Conservation (phyloP, 2,888 invertebrate species). For the Nesidiocoris tenuis region DNA sequence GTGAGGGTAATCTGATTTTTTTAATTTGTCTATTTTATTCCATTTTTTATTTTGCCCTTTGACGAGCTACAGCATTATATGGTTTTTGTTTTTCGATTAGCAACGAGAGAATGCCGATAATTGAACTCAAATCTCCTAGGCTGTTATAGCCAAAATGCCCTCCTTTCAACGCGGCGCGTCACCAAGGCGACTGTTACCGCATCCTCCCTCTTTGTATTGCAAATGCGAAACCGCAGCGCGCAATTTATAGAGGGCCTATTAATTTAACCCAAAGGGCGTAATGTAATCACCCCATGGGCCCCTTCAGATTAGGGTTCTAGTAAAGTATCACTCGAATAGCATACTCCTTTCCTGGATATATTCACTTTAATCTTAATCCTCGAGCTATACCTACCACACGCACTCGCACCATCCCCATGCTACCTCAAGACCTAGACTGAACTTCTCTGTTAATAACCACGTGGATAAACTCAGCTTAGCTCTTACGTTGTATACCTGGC, state of each 20-base stretch:
- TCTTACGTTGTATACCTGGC: not conserved
- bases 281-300: slow-evolving; percentile 35
- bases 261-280: slow-evolving; percentile 28
- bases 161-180: not conserved
- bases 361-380: slow-evolving; percentile 40
- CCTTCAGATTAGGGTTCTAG: slow-evolving; percentile 36
- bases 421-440: slow-evolving; percentile 5
- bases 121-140: too few species aligned
- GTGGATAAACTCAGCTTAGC: slow-evolving; percentile 38
- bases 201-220: slow-evolving; percentile 34
- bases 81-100: too few species aligned
- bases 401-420: not conserved
- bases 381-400: slow-evolving; percentile 14
- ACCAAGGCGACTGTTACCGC: slow-evolving; percentile 30
- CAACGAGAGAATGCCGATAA: too few species aligned
- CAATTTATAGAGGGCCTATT: slow-evolving; percentile 36
- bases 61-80: too few species aligned
- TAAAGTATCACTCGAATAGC: slow-evolving; percentile 38
- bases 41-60: too few species aligned
- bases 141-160: slow-evolving; percentile 5
- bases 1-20: too few species aligned
- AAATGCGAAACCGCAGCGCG: slow-evolving; percentile 33
- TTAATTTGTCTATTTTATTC: too few species aligned
- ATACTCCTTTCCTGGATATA: slow-evolving; percentile 39
- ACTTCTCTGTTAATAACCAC: slow-evolving; percentile 39